Evolutionary conservation across 2,888 invertebrate species (phyloP), one percentile per base, ranked within the genome.

Genomic region (Temnothorax rugatulus): DNA sequence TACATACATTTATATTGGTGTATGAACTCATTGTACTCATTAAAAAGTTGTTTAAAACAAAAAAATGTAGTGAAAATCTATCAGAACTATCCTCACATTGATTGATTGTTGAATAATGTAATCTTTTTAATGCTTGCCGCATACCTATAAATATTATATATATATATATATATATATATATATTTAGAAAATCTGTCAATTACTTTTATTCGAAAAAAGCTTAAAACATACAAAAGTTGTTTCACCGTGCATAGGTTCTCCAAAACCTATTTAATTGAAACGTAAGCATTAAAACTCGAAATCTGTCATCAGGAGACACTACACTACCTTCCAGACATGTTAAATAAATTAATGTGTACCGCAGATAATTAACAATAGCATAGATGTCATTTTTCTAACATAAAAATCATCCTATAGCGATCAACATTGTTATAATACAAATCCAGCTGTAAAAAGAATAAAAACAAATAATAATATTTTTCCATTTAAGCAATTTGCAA

Each of bases 31-130:
- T 50, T n/a, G 21, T 25, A 57, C 25, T 44, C 11, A 38, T 38
- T 57, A 71, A 79, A 71, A 47, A 4, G 11, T 77, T 11, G 50
- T 50, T 50, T 18, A 50, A 21, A 79, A 21, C 34, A 79, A 71
- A 68, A 29, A 29, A 47, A 71, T 57, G 18, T 25, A 69, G 9
- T 15, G 15, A 25, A 75, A 66, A 66, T 44, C 25, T 29, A 21
- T 41, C 9, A 41, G 2, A 61, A 64, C 7, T 52, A 69, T 52
- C 11, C 15, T 69, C 4, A 21, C 9, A 13, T 34, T 38, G 13
- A 76, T 64, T 15, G n/a, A 61, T n/a, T 47, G 13, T 52, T 54
- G 29, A 71, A 79, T 71, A 9, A 79, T 59, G 13, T 38, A 34
- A 79, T 34, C 47, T n/a, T 8, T 41, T 68, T 38, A 69, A 52